These are phyloP conservation scores for Microctenopoma lineatum DNA, from an alignment of 2,797 vertebrate genomes.

Conservation along the genomic window DNA sequence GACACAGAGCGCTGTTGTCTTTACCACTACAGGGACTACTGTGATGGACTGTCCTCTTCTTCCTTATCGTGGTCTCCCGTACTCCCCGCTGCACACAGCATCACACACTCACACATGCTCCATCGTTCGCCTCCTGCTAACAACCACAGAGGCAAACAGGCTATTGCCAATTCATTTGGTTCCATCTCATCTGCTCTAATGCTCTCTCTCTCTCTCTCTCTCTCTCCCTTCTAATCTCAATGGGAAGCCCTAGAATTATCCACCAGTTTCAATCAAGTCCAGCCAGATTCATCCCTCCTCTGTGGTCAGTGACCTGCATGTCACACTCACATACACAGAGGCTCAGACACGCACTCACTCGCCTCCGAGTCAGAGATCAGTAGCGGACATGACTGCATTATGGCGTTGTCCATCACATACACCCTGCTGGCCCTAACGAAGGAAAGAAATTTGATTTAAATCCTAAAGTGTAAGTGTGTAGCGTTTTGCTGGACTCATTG, in stretches of 20 bases:
- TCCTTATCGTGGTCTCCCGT: background rate
- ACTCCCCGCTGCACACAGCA: background rate
- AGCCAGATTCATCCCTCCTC: slow-evolving; percentile 70
- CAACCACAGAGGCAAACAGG: slow-evolving; percentile 31
- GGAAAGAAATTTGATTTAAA: slow-evolving; percentile 59
- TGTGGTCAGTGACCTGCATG: slow-evolving; percentile 69
- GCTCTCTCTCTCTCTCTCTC: slow-evolving; percentile 30
- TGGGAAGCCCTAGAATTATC: slow-evolving; percentile 79
- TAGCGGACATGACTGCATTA: slow-evolving; percentile 44
- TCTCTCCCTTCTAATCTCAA: slow-evolving; percentile 62
- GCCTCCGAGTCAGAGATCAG: slow-evolving; percentile 55
- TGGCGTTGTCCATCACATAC: slow-evolving; percentile 48
- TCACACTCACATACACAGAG: slow-evolving; percentile 32
- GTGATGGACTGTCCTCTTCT: background rate
- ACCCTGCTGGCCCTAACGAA: slow-evolving; percentile 54
- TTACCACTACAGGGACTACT: no score
- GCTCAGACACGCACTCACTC: slow-evolving; percentile 5
- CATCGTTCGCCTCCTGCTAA: slow-evolving; percentile 21
- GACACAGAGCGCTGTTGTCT: background rate
- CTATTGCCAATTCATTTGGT: slow-evolving; percentile 57
- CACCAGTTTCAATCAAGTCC: slow-evolving; percentile 81
- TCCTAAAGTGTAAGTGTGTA: slow-evolving; percentile 31
- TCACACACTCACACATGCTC: slow-evolving; percentile 2
- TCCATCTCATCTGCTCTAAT: slow-evolving; percentile 39
- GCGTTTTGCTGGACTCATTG: no score